These are phyloP conservation scores for Toxotes jaculatrix DNA, from an alignment of 2,113 vertebrate genomes.

Conservation along the genomic window DNA sequence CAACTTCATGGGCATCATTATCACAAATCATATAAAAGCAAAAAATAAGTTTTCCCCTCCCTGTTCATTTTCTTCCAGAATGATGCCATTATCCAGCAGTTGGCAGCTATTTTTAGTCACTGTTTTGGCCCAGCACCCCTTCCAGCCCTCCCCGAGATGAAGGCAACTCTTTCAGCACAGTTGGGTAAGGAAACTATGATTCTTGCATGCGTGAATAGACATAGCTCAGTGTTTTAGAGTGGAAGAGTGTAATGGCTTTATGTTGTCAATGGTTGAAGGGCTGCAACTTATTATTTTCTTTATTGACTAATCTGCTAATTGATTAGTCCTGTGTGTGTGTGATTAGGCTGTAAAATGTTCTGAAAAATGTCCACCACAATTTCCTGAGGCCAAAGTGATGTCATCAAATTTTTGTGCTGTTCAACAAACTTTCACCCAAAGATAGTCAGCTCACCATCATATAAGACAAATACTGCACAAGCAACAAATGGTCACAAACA, in stretches of 20 bases:
- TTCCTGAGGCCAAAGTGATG: not conserved
- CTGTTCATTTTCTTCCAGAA: slow-evolving; percentile 82
- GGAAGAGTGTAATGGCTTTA: not conserved
- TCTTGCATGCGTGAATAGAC: not conserved
- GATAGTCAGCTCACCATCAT: not conserved
- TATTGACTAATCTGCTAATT: not conserved
- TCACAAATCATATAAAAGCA: not conserved
- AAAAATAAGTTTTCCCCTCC: not conserved
- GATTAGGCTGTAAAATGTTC: not conserved
- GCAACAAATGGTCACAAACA: not conserved
- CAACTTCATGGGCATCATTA: not conserved
- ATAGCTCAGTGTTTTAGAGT: not conserved
- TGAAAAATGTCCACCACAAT: not conserved
- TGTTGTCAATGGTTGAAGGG: not conserved
- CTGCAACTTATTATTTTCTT: not conserved
- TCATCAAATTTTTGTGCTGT: not conserved
- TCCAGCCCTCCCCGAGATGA: slow-evolving; percentile 89
- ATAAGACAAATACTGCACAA: not conserved
- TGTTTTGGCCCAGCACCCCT: slow-evolving; percentile 93
- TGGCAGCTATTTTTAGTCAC: slow-evolving; percentile 92
- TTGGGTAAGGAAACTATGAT: slow-evolving; percentile 85
- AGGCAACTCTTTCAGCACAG: slow-evolving; percentile 90
- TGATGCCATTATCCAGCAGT: slow-evolving; percentile 91
- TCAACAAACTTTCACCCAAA: not conserved
- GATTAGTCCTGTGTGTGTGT: no score